These are phyloP conservation scores for Leptosomus discolor DNA, from an alignment of 2,113 vertebrate species.

Conservation along the genomic window DNA sequence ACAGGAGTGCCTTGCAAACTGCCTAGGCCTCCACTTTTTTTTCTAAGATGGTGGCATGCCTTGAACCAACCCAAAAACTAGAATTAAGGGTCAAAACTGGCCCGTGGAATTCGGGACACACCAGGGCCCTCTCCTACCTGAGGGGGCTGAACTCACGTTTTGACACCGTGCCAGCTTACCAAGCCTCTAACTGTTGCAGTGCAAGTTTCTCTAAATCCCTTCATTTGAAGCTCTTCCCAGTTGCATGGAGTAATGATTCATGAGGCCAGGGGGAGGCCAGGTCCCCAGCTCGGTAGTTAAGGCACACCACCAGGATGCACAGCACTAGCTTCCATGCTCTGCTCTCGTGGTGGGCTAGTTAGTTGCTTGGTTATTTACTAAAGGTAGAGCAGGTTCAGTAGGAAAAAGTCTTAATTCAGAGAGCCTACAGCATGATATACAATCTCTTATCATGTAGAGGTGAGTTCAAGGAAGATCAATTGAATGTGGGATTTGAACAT, in stretches of 20 bases:
- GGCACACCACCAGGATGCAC: not conserved
- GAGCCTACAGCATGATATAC: not conserved
- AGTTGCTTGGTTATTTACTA: not conserved
- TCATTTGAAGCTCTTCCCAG: not conserved
- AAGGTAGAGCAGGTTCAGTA: not conserved
- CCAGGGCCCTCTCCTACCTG: not conserved
- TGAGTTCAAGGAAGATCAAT: not conserved
- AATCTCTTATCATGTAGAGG: not conserved
- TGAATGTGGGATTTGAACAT: not conserved
- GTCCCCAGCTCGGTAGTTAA: not conserved
- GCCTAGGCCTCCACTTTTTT: not conserved
- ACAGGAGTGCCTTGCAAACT: not conserved
- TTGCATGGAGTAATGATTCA: not conserved
- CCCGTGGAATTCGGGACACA: not conserved
- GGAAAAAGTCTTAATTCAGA: not conserved
- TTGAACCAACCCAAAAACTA: not conserved
- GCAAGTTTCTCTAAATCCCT: not conserved
- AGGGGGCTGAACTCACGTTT: rapidly evolving
- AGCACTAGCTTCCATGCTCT: not conserved
- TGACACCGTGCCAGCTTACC: rapidly evolving
- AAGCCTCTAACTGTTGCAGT: not conserved
- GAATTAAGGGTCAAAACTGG: not conserved
- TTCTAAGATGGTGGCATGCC: not conserved
- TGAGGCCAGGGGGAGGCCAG: not conserved
- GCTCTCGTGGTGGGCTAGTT: not conserved